Conservation (phyloP, 2,888 invertebrate genomes). For the Sesia apiformis region DNA sequence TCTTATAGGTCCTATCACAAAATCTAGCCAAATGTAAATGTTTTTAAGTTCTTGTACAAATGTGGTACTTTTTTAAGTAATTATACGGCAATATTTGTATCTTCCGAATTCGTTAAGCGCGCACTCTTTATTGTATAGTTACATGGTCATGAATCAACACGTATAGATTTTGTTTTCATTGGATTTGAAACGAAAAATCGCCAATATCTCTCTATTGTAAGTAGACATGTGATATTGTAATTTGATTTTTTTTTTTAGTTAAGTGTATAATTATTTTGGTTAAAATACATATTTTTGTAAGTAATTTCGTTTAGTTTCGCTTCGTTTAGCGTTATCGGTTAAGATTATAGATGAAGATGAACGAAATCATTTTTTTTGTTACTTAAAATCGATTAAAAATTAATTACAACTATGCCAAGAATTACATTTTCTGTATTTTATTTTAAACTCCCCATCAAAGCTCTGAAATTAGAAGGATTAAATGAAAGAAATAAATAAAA, state of each 20-base stretch:
- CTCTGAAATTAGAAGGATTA: not conserved
- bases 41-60: conserved; percentile 57
- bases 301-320: conserved; percentile 69
- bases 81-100: conserved; percentile 57
- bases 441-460: conserved; percentile 5
- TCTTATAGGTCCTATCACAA: conserved; percentile 45
- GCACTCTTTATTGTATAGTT: conserved; percentile 46
- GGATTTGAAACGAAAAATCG: conserved; percentile 45
- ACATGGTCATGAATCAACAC: conserved; percentile 25
- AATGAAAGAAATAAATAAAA: conserved; percentile 27
- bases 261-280: conserved; percentile 63
- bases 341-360: conserved; percentile 63
- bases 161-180: conserved; percentile 24
- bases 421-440: conserved; percentile 43
- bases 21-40: conserved; percentile 58
- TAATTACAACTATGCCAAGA: conserved; percentile 74
- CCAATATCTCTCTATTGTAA: conserved; percentile 74
- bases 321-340: conserved; percentile 64
- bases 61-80: conserved; percentile 20
- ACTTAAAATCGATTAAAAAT: conserved; percentile 73
- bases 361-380: conserved; percentile 62
- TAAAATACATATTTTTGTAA: conserved; percentile 64
- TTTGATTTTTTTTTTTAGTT: conserved; percentile 58
- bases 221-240: conserved; percentile 76
- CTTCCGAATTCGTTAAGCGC: conserved; percentile 56